Conservation (phyloP, 2,888 invertebrate genomes). For the Drosophila eohydei region DNA sequence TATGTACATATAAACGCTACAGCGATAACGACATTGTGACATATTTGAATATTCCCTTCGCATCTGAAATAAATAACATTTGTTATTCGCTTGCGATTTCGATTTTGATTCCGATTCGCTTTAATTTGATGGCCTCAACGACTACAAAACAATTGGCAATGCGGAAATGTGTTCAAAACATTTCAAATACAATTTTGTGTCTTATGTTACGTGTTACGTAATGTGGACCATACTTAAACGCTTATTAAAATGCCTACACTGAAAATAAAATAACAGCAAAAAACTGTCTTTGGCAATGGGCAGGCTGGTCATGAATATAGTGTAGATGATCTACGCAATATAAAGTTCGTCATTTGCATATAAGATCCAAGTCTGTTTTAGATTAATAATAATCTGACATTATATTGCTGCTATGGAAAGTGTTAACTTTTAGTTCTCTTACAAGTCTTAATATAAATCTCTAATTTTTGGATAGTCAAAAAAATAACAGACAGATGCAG, state of each 20-base stretch:
- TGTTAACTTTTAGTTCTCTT: too few species aligned
- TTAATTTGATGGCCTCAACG: slow-evolving; percentile 4
- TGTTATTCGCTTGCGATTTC: slow-evolving; percentile 13
- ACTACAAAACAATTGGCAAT: slow-evolving; percentile 1
- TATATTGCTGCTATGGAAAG: too few species aligned
- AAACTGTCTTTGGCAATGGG: too few species aligned
- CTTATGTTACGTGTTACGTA: neutral
- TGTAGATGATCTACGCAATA: too few species aligned
- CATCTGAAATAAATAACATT: slow-evolving; percentile 39
- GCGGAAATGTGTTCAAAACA: slow-evolving; percentile 4
- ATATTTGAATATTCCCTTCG: slow-evolving; percentile 9
- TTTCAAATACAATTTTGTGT: neutral
- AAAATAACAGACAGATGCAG: neutral
- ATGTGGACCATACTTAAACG: neutral
- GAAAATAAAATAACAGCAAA: too few species aligned
- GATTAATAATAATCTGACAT: too few species aligned
- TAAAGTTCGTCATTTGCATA: too few species aligned
- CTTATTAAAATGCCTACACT: too few species aligned
- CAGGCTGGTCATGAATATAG: too few species aligned
- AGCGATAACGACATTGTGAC: slow-evolving; percentile 55
- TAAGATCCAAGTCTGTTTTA: too few species aligned
- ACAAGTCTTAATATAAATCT: too few species aligned
- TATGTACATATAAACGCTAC: slow-evolving; percentile 3
- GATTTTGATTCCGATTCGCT: slow-evolving; percentile 1
- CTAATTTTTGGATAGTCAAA: too few species aligned